phyloP scores from a whole-genome alignment of 2,888 invertebrate genomes.

The Agrypnus murinus region DNA sequence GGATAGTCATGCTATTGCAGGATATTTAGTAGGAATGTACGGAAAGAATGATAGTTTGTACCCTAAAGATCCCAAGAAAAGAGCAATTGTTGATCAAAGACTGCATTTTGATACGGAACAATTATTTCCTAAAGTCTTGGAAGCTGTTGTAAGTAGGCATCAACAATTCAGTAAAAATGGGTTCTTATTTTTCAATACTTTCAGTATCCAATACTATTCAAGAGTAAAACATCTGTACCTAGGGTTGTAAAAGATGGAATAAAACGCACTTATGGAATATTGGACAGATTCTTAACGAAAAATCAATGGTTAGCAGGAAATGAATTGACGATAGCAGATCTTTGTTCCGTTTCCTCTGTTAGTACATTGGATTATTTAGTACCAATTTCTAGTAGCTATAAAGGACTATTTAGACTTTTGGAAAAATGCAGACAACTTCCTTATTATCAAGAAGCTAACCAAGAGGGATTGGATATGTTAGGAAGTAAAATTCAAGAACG shows the following conservation, averaged over 20 bases:
- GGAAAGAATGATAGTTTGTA: slow-evolving; percentile 72
- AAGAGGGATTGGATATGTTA: slow-evolving; percentile 48
- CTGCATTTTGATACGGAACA: slow-evolving; percentile 74
- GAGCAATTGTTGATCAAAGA: slow-evolving; percentile 74
- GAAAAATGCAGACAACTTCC: slow-evolving; percentile 60
- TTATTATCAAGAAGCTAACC: slow-evolving; percentile 63
- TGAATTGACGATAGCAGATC: slow-evolving; percentile 64
- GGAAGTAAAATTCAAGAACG: slow-evolving; percentile 51
- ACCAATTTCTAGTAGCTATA: slow-evolving; percentile 67
- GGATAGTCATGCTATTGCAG: slow-evolving; percentile 74
- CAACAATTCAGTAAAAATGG: no score
- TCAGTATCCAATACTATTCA: slow-evolving; percentile 59
- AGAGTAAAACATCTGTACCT: slow-evolving; percentile 65
- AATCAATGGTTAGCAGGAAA: slow-evolving; percentile 62
- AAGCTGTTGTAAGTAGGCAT: slow-evolving; percentile 69
- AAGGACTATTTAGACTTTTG: slow-evolving; percentile 70
- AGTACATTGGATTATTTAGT: slow-evolving; percentile 70
- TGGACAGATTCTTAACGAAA: slow-evolving; percentile 63
- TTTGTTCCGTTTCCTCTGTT: slow-evolving; percentile 68
- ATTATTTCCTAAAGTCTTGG: slow-evolving; percentile 71
- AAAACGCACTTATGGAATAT: slow-evolving; percentile 62
- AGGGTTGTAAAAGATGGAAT: slow-evolving; percentile 68
- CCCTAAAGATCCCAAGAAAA: slow-evolving; percentile 72
- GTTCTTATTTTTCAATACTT: slow-evolving; percentile 26
- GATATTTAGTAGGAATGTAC: slow-evolving; percentile 64